Evolutionary conservation across 2,888 invertebrate genomes (phyloP).

Genomic region (Alloplasta piceator): DNA sequence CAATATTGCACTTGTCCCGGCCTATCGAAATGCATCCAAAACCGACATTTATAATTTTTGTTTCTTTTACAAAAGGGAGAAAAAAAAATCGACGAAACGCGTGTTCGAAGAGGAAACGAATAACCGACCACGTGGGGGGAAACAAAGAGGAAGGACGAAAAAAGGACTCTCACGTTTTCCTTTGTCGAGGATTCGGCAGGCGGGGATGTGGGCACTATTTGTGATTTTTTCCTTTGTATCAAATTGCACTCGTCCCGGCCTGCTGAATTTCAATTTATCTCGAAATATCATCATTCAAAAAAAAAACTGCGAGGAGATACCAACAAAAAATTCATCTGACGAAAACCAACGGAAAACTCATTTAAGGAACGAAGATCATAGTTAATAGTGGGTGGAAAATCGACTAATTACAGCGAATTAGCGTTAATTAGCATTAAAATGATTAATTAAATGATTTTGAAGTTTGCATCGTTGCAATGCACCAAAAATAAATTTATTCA

Average conservation of each 20-base stretch:
- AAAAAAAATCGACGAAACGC: too few relatives aligned
- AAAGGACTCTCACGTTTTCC: neutral
- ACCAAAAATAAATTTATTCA: too few relatives aligned
- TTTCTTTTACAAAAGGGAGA: neutral
- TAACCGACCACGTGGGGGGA: neutral
- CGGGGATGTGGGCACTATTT: slow-evolving; percentile 82
- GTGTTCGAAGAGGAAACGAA: neutral
- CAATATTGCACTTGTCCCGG: slow-evolving; percentile 84
- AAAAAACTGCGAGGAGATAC: neutral
- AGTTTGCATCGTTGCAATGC: too few relatives aligned
- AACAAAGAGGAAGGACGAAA: slow-evolving; percentile 33
- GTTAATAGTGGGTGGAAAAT: too few relatives aligned
- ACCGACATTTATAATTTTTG: slow-evolving; percentile 52
- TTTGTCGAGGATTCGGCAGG: slow-evolving; percentile 78
- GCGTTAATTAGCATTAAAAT: too few relatives aligned
- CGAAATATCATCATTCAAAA: slow-evolving; percentile 67
- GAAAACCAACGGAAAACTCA: too few relatives aligned
- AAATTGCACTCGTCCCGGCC: slow-evolving; percentile 84
- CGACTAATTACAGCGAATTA: too few relatives aligned
- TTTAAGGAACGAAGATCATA: too few relatives aligned
- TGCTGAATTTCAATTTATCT: slow-evolving; percentile 77
- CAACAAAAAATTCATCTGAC: too few relatives aligned
- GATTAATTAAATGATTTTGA: too few relatives aligned
- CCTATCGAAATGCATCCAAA: slow-evolving; percentile 82
- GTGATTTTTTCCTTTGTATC: slow-evolving; percentile 74